A percentile compares a stretch with the other conserved stretches of the same genome.
These are phyloP conservation scores for Chaenogobius annularis DNA, from an alignment of 2,113 vertebrate species.

Conservation along the genomic window DNA sequence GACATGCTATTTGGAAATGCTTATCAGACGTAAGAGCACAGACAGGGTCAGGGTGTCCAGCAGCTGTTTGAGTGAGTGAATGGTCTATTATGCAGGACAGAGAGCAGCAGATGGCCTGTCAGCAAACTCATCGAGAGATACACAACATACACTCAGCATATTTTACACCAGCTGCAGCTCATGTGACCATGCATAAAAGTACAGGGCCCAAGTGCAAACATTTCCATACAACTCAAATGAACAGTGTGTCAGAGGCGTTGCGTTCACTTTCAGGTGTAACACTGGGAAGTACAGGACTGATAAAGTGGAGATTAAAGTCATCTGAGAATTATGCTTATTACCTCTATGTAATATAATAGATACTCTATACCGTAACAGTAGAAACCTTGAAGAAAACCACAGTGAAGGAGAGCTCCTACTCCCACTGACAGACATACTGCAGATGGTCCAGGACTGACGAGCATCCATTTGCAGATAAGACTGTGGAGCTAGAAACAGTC, in stretches of 20 bases:
- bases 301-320: background rate
- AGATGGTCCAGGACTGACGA: too few relatives aligned
- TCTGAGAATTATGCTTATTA: background rate
- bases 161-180: constrained; percentile 11
- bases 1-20: too few relatives aligned
- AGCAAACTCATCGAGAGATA: constrained; percentile 45
- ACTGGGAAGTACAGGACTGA: background rate
- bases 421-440: too few relatives aligned
- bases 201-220: background rate
- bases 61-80: constrained; percentile 69
- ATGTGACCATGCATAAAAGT: constrained; percentile 27
- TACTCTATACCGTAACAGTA: too few relatives aligned
- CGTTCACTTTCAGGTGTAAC: background rate
- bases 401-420: too few relatives aligned
- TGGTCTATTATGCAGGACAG: constrained; percentile 53
- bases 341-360: too few relatives aligned
- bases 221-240: background rate
- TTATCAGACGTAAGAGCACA: background rate
- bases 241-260: background rate
- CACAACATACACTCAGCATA: constrained; percentile 10
- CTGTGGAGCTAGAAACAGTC: too few relatives aligned
- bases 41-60: constrained; percentile 42
- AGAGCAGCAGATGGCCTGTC: constrained; percentile 61
- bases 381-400: too few relatives aligned
- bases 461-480: too few relatives aligned